Evolutionary conservation across 1,140 invertebrate genomes (phyloP), one percentile per base, ranked within the genome.

Genomic region (Alviniconcha marisindica): DNA sequence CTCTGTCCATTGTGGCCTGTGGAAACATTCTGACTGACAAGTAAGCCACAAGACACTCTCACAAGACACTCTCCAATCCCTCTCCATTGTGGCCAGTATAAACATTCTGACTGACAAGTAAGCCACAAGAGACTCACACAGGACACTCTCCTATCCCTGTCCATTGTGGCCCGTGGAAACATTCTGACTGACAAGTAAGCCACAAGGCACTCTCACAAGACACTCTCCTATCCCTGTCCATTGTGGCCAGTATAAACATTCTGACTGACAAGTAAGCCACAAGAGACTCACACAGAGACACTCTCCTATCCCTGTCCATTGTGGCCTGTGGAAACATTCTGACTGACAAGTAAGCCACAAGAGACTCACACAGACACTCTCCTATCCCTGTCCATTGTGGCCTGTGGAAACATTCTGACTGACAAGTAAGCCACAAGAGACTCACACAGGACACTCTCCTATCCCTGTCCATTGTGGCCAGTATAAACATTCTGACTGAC

Each of bases 241-340:
- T 90, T 31, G 56, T 85, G 18, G 83, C 85, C 77, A 89, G 89
- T 86, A 85, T 80, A 18, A 86, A 86, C 66, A 78, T 89, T 24
- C 77, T 90, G 14, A 90, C 89, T 44, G 88, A 90, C 48, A 90
- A 88, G 89, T 90, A 89, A 77, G 87, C n/a, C n/a, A n/a, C n/a
- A n/a, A n/a, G n/a, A n/a, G n/a, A n/a, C n/a, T n/a, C n/a, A n/a
- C n/a, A n/a, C n/a, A n/a, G n/a, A 60, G 85, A 87, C 31, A 85
- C 86, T 28, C 80, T 90, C 0, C 82, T 66, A 69, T 82, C 81
- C 51, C 38, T 89, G n/a, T 81, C 54, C 0, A 89, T 90, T 28
- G 51, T 85, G 15, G 84, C 85, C 77, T 90, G 89, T 87, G 87
- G 83, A 15, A 86, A 87, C 69, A 76, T 89, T n/a, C 78, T 90